Conservation (phyloP, 2,113 vertebrate species). For the Nycticebus coucang region DNA sequence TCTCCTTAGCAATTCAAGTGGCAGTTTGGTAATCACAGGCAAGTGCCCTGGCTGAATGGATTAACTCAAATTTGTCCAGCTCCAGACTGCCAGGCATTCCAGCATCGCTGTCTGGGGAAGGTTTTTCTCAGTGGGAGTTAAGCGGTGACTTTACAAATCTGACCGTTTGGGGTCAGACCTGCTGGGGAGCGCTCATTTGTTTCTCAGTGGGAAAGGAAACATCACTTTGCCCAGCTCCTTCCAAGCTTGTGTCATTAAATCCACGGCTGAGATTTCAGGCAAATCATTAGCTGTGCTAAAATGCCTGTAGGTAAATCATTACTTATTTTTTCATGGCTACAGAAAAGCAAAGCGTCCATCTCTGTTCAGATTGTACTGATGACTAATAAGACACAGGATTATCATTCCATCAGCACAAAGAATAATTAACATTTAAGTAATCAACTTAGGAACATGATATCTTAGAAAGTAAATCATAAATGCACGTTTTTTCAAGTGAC, state of each 20-base stretch:
- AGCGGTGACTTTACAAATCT: constrained; percentile 57
- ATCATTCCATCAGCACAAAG: not conserved
- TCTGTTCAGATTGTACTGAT: not conserved
- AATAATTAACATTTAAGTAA: constrained; percentile 42
- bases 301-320: constrained; percentile 17
- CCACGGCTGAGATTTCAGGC: not conserved
- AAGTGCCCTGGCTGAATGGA: not conserved
- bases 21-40: not conserved
- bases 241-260: constrained; percentile 46
- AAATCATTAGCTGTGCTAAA: not conserved
- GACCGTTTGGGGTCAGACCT: constrained; percentile 53
- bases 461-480: constrained; percentile 3
- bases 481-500: constrained; percentile 8
- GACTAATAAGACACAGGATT: not conserved
- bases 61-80: not conserved
- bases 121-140: constrained; percentile 55
- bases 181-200: constrained; percentile 55
- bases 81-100: not conserved
- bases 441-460: not conserved
- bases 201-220: constrained; percentile 70
- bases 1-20: not conserved
- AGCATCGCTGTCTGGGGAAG: not conserved
- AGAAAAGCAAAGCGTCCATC: constrained; percentile 15
- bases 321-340: not conserved
- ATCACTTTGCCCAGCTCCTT: constrained; percentile 55